Percentiles rank a stretch among this genome's conserved stretches.
Evolutionary conservation across 2,888 invertebrate genomes (phyloP).

Genomic region (Lampropteryx suffumata): DNA sequence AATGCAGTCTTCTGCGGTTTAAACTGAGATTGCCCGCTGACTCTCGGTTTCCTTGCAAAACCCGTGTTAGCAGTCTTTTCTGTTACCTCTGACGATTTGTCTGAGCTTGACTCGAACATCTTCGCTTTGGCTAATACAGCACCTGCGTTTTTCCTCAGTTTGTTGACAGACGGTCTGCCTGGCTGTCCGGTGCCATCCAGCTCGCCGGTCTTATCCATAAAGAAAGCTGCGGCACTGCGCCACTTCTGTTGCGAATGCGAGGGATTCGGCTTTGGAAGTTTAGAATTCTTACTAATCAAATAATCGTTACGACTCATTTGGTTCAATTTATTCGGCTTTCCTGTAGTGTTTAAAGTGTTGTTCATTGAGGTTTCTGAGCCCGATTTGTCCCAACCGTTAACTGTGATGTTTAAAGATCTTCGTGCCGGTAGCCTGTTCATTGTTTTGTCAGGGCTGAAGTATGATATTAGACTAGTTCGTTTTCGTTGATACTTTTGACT

Average conservation of each 20-base stretch:
- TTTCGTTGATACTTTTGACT: slow-evolving; percentile 67
- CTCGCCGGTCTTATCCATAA: slow-evolving; percentile 77
- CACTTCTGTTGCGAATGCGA: slow-evolving; percentile 67
- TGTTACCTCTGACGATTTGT: slow-evolving; percentile 69
- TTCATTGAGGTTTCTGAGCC: slow-evolving; percentile 60
- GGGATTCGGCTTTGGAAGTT: slow-evolving; percentile 51
- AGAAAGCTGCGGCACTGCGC: slow-evolving; percentile 81
- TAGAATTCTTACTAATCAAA: slow-evolving; percentile 43
- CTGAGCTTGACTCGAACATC: slow-evolving; percentile 85
- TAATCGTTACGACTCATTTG: slow-evolving; percentile 55
- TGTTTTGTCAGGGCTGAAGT: slow-evolving; percentile 61
- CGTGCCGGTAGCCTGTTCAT: slow-evolving; percentile 60
- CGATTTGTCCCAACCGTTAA: slow-evolving; percentile 57
- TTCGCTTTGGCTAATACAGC: slow-evolving; percentile 91
- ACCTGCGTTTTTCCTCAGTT: slow-evolving; percentile 89
- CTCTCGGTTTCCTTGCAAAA: slow-evolving; percentile 72
- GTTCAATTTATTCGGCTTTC: slow-evolving; percentile 51
- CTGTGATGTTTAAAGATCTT: slow-evolving; percentile 61
- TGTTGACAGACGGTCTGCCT: slow-evolving; percentile 88
- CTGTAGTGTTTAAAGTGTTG: slow-evolving; percentile 54
- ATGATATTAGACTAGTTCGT: slow-evolving; percentile 61
- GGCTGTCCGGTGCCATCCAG: slow-evolving; percentile 71
- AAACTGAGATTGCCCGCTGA: slow-evolving; percentile 52
- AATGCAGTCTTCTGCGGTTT: slow-evolving; percentile 55
- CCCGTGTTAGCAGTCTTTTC: slow-evolving; percentile 57